Conservation (phyloP, 2,888 invertebrate genomes). For the Lasiommata megera region DNA sequence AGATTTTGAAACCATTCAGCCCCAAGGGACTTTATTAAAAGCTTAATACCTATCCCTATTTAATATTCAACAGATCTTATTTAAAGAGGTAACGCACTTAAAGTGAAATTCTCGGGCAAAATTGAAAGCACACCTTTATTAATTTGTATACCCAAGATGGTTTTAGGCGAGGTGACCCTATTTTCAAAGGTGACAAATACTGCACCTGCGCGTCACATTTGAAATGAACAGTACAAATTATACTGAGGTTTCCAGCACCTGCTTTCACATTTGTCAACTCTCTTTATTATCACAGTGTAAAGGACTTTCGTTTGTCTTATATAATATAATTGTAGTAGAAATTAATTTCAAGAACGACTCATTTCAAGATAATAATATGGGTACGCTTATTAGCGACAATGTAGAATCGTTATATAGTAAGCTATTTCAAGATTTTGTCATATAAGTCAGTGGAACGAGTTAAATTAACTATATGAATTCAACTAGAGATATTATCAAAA, state of each 20-base stretch:
- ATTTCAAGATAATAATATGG: neutral
- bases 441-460: too few relatives aligned
- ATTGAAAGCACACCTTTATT: slow-evolving; percentile 17
- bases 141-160: slow-evolving; percentile 15
- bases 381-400: neutral
- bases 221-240: slow-evolving; percentile 16
- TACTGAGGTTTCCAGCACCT: slow-evolving; percentile 16
- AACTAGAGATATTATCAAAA: too few relatives aligned
- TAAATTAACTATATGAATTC: too few relatives aligned
- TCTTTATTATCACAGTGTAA: slow-evolving; percentile 8
- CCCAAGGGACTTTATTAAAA: slow-evolving; percentile 75
- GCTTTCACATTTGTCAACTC: slow-evolving; percentile 18
- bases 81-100: slow-evolving; percentile 15
- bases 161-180: slow-evolving; percentile 19
- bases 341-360: too few relatives aligned
- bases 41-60: slow-evolving; percentile 64
- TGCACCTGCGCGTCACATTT: slow-evolving; percentile 26
- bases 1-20: slow-evolving; percentile 60
- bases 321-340: neutral
- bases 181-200: slow-evolving; percentile 19
- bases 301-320: neutral
- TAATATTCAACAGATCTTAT: slow-evolving; percentile 31
- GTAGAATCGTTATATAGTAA: too few relatives aligned
- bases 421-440: too few relatives aligned
- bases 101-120: slow-evolving; percentile 10